Evolutionary conservation across 2,888 invertebrate species (phyloP).

Genomic region (Xylocampa areola): DNA sequence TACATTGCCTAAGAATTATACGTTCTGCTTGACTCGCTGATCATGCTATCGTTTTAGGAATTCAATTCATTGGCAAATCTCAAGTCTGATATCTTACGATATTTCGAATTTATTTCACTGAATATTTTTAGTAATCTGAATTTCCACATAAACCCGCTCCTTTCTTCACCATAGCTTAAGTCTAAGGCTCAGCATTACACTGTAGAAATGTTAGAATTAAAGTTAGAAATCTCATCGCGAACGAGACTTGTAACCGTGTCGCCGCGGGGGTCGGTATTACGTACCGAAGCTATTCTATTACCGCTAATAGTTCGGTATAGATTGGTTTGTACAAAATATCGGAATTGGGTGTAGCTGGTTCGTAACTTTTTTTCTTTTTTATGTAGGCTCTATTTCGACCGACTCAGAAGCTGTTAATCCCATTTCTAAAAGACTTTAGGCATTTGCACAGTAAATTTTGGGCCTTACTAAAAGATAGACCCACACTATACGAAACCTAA

Average conservation of each 20-base stretch:
- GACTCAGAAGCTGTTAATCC: background rate
- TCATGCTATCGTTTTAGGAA: no score
- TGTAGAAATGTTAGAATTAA: slow-evolving; percentile 21
- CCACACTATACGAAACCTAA: background rate
- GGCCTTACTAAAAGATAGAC: no score
- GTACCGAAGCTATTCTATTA: background rate
- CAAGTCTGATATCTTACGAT: no score
- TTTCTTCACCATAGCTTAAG: background rate
- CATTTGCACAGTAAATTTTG: no score
- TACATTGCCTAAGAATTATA: no score
- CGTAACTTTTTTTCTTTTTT: no score
- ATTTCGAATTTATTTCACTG: no score
- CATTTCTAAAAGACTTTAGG: no score
- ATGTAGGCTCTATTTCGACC: no score
- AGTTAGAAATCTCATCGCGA: slow-evolving; percentile 26
- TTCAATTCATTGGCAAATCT: no score
- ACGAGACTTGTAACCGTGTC: slow-evolving; percentile 7
- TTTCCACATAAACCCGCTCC: background rate
- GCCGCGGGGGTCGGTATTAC: background rate
- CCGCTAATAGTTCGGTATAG: background rate
- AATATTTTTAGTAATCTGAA: background rate
- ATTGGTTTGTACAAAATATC: background rate
- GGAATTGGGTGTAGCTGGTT: background rate
- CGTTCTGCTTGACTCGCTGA: no score
- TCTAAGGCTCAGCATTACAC: background rate